Evolutionary conservation across 1,140 invertebrate species (phyloP), one percentile per base, ranked within the genome.

Genomic region (Caerostris extrusa): DNA sequence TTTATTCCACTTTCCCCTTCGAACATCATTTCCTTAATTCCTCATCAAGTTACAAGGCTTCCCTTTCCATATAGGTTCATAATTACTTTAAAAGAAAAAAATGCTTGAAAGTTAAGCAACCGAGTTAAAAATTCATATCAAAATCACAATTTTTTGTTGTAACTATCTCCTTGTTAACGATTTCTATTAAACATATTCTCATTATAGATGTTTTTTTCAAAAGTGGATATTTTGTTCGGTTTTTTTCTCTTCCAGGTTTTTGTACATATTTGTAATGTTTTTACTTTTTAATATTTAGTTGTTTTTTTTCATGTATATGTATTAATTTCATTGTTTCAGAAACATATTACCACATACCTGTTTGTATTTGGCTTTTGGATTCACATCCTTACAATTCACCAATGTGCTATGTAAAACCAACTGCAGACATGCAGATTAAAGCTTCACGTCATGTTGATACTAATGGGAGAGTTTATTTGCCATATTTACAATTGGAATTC

Each of bases 351-450:
- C 99, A 99, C 96, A 99, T 99, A 96, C 99, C 99, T 64, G 97
- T 99, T 56, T 98, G 98, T 96, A 98, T 99, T 95, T 99, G 98
- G 98, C 95, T 99, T 57, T 97, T 99, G 97, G 98, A 99, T 95
- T 99, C 98, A 56, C 98, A 99, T 97, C 99, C 99, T 2, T 97
- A 98, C 95, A 98, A 99, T 96, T 98, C 99, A 34, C 99, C 99
- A n/a, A 98, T 99, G 96, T 99, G 99, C 95, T 99, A 98, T 96
- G 99, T 99, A 0, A 98, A 97, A 96, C 99, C 99, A 67, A 99
- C 99, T 6, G 94, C 97, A 89, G 98, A 98, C 94, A 99, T 99
- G 99, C 97, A 97, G 90, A 99, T 99, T 93, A 99, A 99, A 97
- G 97, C 96, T n/a, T 99, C 98, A 19, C 97, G 98, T 96, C 98